Percentiles rank a stretch among this genome's conserved stretches.
phyloP scores from a whole-genome alignment of 2,797 vertebrate genomes.

The Acipenser transmontanus region DNA sequence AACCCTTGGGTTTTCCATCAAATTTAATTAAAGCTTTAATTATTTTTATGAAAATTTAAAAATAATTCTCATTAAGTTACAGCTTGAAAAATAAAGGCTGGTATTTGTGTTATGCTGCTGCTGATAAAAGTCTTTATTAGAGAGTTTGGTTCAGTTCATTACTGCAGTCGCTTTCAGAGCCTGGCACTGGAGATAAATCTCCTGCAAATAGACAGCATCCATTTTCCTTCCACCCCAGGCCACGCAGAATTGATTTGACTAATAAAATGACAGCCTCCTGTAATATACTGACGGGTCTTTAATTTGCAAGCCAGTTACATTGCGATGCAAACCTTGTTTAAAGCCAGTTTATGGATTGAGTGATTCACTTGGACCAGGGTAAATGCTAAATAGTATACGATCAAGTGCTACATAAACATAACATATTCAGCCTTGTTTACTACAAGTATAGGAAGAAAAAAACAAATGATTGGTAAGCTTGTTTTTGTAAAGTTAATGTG shows the following conservation, averaged over 20 bases:
- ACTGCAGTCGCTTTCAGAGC: slow-evolving; percentile 62
- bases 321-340: slow-evolving; percentile 74
- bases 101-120: slow-evolving; percentile 29
- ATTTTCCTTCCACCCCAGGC: slow-evolving; percentile 61
- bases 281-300: slow-evolving; percentile 77
- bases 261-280: slow-evolving; percentile 80
- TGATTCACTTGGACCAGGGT: slow-evolving; percentile 50
- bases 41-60: slow-evolving; percentile 12
- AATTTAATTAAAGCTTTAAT: neutral
- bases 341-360: slow-evolving; percentile 75
- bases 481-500: slow-evolving; percentile 2
- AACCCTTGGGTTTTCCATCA: neutral
- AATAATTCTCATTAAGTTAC: slow-evolving; percentile 27
- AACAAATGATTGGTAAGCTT: slow-evolving; percentile 18
- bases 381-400: slow-evolving; percentile 54
- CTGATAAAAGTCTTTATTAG: slow-evolving; percentile 68
- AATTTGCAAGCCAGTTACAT: slow-evolving; percentile 69
- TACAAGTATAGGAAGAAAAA: slow-evolving; percentile 17
- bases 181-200: slow-evolving; percentile 84
- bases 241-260: slow-evolving; percentile 77
- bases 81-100: slow-evolving; percentile 1
- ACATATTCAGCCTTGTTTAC: slow-evolving; percentile 37
- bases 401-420: slow-evolving; percentile 50
- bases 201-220: slow-evolving; percentile 67
- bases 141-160: slow-evolving; percentile 69